Evolutionary conservation across 2,888 invertebrate genomes (phyloP).

Genomic region (Hirtodrosophila confusa): DNA sequence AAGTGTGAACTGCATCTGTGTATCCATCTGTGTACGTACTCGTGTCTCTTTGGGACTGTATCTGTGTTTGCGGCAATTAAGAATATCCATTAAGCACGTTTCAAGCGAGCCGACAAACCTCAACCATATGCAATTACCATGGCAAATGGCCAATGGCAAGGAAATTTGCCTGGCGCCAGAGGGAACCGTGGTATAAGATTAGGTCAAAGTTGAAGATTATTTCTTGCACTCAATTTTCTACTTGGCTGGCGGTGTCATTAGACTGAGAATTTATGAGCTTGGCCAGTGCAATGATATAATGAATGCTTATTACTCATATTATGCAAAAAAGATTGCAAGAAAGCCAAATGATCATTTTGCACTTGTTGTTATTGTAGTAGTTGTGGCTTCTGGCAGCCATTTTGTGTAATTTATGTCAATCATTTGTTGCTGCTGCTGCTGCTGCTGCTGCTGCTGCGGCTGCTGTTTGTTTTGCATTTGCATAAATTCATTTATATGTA

Average conservation of each 20-base stretch:
- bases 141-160: slow-evolving; percentile 11
- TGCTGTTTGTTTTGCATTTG: slow-evolving; percentile 15
- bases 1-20: slow-evolving; percentile 65
- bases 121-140: slow-evolving; percentile 19
- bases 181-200: slow-evolving; percentile 6
- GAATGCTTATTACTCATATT: slow-evolving; percentile 38
- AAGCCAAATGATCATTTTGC: slow-evolving; percentile 32
- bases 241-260: slow-evolving; percentile 49
- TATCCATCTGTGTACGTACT: background rate
- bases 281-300: slow-evolving; percentile 28
- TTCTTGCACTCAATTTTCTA: slow-evolving; percentile 62
- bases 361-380: slow-evolving; percentile 2
- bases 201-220: slow-evolving; percentile 26
- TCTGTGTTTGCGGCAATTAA: slow-evolving; percentile 45
- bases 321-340: slow-evolving; percentile 27
- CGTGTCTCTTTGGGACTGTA: background rate
- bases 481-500: slow-evolving; percentile 54
- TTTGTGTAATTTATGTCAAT: slow-evolving; percentile 69
- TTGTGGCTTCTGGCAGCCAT: slow-evolving; percentile 37
- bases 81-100: slow-evolving; percentile 63
- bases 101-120: slow-evolving; percentile 47
- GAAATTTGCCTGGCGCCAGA: slow-evolving; percentile 15
- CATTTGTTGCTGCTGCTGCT: slow-evolving; percentile 59
- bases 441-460: slow-evolving; percentile 28
- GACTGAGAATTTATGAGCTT: slow-evolving; percentile 44